These are phyloP conservation scores for Notolepis coatsorum DNA, from an alignment of 2,797 vertebrate species.

Conservation along the genomic window DNA sequence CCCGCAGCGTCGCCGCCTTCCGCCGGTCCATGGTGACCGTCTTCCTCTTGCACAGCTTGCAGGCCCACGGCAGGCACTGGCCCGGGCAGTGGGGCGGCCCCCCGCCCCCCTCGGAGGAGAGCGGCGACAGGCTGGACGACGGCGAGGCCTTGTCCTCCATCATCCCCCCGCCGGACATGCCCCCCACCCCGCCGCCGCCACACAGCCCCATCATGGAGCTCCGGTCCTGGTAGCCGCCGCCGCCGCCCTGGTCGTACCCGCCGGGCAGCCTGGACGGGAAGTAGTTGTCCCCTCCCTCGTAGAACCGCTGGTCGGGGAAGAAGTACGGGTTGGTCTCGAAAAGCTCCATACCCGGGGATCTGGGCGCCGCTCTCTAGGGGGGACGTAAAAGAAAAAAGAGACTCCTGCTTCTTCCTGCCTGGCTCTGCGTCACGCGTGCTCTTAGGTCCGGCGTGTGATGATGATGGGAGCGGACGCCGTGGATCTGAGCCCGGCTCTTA, in stretches of 20 bases:
- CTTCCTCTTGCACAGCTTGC: slow-evolving; percentile 95
- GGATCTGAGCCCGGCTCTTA: too few species aligned
- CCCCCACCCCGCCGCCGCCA: slow-evolving; percentile 57
- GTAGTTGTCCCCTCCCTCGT: slow-evolving; percentile 93
- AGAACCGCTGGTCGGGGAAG: slow-evolving; percentile 96
- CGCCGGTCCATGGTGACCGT: slow-evolving; percentile 94
- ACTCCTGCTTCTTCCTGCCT: slow-evolving; percentile 51
- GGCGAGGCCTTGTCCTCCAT: slow-evolving; percentile 90
- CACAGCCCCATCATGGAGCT: slow-evolving; percentile 87
- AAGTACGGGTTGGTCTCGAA: slow-evolving; percentile 98
- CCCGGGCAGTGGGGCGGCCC: slow-evolving; percentile 90
- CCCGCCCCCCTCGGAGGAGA: slow-evolving; percentile 71
- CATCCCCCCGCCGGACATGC: too few species aligned
- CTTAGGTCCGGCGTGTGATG: slow-evolving; percentile 67
- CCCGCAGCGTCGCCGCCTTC: slow-evolving; percentile 92
- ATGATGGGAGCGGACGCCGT: too few species aligned
- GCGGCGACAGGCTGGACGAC: slow-evolving; percentile 78
- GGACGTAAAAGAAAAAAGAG: too few species aligned
- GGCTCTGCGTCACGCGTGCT: slow-evolving; percentile 49
- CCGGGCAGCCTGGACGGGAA: slow-evolving; percentile 88
- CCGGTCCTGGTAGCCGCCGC: slow-evolving; percentile 85
- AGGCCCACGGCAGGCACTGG: slow-evolving; percentile 97
- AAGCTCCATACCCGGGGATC: slow-evolving; percentile 92
- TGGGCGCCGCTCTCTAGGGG: slow-evolving; percentile 42
- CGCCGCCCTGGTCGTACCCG: slow-evolving; percentile 83